phyloP scores from a whole-genome alignment of 2,113 vertebrate genomes.

The Pseudopodoces humilis region DNA sequence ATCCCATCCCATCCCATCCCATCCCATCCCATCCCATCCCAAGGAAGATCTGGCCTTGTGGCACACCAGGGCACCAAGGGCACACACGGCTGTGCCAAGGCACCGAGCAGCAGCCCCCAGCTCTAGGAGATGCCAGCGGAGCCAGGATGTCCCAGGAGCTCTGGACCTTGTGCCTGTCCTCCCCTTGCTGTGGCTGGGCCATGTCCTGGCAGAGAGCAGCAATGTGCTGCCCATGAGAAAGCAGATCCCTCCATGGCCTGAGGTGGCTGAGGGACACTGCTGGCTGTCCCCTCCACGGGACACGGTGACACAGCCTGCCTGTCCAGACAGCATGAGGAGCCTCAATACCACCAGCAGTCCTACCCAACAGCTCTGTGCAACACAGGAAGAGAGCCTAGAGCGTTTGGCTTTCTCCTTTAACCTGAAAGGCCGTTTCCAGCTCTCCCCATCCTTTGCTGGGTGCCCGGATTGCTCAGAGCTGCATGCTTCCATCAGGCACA shows the following conservation, averaged over 20 bases:
- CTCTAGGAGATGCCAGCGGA: no score
- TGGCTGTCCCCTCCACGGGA: background rate
- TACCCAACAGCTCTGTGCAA: background rate
- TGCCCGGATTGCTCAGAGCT: conserved; percentile 18
- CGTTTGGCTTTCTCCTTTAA: background rate
- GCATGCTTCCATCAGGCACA: background rate
- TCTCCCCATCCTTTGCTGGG: background rate
- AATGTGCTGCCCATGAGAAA: fast-evolving
- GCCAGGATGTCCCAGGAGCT: background rate
- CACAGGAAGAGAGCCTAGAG: background rate
- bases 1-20: no score
- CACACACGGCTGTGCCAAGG: no score
- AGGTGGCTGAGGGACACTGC: background rate
- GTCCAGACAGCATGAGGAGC: background rate
- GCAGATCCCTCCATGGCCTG: fast-evolving
- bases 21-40: no score
- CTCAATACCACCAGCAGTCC: background rate
- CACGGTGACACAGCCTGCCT: background rate
- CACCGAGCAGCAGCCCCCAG: no score
- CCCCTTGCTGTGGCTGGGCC: fast-evolving
- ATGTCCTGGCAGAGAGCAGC: fast-evolving
- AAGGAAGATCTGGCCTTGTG: no score
- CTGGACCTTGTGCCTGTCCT: conserved; percentile 35
- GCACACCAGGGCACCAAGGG: no score
- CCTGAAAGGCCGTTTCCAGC: background rate